These are phyloP conservation scores for Nesoenas mayeri DNA, from an alignment of 2,113 vertebrate species.

Conservation along the genomic window DNA sequence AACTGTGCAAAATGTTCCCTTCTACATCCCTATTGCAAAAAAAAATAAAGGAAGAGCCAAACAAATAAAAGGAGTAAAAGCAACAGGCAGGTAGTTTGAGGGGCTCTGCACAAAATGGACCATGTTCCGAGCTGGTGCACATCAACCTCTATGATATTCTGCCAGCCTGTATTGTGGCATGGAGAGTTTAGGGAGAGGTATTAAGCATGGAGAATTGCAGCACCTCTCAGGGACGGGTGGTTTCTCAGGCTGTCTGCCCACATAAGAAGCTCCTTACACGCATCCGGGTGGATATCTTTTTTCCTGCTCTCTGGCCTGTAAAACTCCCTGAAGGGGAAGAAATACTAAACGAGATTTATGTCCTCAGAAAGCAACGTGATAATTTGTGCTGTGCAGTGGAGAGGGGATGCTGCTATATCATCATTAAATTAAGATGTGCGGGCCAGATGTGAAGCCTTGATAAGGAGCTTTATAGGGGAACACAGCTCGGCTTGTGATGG, in stretches of 20 bases:
- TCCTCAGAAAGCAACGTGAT: slow-evolving; percentile 33
- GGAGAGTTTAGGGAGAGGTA: not conserved
- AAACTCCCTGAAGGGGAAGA: slow-evolving; percentile 44
- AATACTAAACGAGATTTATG: slow-evolving; percentile 56
- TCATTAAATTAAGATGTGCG: slow-evolving; percentile 62
- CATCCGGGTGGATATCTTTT: slow-evolving; percentile 14
- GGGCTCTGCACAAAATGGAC: not conserved
- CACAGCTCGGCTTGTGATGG: not conserved
- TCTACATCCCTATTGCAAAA: not conserved
- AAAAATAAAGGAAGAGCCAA: not conserved
- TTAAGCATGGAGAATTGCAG: not conserved
- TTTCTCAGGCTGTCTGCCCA: not conserved
- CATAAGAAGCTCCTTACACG: not conserved
- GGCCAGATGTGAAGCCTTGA: slow-evolving; percentile 58
- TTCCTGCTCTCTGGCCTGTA: slow-evolving; percentile 16
- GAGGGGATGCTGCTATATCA: slow-evolving; percentile 41
- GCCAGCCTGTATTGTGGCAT: not conserved
- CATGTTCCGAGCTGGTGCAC: not conserved
- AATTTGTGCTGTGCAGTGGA: slow-evolving; percentile 49
- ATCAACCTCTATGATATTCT: not conserved
- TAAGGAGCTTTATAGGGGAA: slow-evolving; percentile 34
- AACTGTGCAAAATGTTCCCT: not conserved
- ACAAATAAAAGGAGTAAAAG: not conserved
- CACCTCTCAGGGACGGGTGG: not conserved
- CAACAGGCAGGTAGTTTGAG: not conserved